A percentile compares a stretch with the other conserved stretches of the same genome.
Evolutionary conservation across 2,797 vertebrate species (phyloP).

Genomic region (Fistularia tabacaria): DNA sequence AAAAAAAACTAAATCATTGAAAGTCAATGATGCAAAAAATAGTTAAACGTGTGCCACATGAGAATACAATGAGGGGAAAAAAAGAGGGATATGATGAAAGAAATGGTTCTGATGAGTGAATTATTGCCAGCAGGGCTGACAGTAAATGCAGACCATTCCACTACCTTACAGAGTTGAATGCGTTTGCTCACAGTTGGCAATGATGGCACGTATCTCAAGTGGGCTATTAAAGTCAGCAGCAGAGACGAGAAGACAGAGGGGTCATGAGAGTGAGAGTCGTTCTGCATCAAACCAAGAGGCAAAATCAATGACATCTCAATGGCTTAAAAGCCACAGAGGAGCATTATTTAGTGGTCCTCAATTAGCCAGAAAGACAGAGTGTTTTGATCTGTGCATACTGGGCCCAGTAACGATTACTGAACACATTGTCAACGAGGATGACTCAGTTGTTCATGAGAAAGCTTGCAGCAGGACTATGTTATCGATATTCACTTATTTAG

Average conservation of each 20-base stretch:
- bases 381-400: conserved; percentile 38
- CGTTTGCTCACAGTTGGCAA: conserved; percentile 42
- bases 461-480: conserved; percentile 5
- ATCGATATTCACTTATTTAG: conserved; percentile 2
- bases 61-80: conserved; percentile 21
- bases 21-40: neutral
- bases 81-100: conserved; percentile 43
- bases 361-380: conserved; percentile 58
- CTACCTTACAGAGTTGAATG: conserved; percentile 46
- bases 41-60: conserved; percentile 4
- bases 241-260: conserved; percentile 32
- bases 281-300: conserved; percentile 36
- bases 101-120: conserved; percentile 51
- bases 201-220: conserved; percentile 37
- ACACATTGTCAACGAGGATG: conserved; percentile 35
- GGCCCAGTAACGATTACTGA: conserved; percentile 26
- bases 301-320: conserved; percentile 75
- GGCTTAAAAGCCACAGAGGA: conserved; percentile 68
- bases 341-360: conserved; percentile 66
- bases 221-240: conserved; percentile 51
- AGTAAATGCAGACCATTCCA: conserved; percentile 62
- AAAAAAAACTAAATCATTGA: no score
- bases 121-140: conserved; percentile 52
- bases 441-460: conserved; percentile 25
- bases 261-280: conserved; percentile 37